Conservation (phyloP, 2,113 vertebrate species). For the Circaetus cinerascens region DNA sequence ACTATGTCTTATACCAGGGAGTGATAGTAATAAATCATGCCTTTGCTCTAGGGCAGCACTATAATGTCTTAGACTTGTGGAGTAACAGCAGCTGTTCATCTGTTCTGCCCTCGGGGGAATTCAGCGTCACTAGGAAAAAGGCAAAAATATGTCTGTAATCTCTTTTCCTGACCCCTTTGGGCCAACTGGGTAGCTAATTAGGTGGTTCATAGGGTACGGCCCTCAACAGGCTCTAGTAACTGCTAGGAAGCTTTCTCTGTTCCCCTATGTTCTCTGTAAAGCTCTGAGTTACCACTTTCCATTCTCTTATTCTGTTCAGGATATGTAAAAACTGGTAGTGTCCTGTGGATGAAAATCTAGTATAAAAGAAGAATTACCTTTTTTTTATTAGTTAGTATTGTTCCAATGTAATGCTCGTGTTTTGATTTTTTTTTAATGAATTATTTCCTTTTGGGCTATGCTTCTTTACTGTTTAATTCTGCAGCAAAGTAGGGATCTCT, state of each 20-base stretch:
- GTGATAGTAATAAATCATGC: neutral
- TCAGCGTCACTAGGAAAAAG: neutral
- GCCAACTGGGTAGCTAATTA: neutral
- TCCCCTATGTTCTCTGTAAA: neutral
- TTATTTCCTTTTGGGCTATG: neutral
- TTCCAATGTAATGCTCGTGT: neutral
- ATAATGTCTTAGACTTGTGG: neutral
- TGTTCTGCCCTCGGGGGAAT: neutral
- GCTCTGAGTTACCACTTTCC: neutral
- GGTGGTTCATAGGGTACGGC: neutral
- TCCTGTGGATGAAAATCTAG: neutral
- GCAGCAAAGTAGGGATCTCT: neutral
- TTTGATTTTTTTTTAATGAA: neutral
- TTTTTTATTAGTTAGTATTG: neutral
- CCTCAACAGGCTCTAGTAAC: neutral
- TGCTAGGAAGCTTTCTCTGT: neutral
- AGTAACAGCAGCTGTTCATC: neutral
- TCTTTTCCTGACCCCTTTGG: neutral
- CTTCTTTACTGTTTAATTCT: neutral
- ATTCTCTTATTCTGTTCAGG: neutral
- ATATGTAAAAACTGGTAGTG: neutral
- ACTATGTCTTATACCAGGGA: neutral
- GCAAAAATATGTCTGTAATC: neutral
- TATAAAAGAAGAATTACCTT: neutral
- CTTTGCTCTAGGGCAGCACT: neutral